Evolutionary conservation across 2,797 vertebrate species (phyloP).

Genomic region (Alauda arvensis): DNA sequence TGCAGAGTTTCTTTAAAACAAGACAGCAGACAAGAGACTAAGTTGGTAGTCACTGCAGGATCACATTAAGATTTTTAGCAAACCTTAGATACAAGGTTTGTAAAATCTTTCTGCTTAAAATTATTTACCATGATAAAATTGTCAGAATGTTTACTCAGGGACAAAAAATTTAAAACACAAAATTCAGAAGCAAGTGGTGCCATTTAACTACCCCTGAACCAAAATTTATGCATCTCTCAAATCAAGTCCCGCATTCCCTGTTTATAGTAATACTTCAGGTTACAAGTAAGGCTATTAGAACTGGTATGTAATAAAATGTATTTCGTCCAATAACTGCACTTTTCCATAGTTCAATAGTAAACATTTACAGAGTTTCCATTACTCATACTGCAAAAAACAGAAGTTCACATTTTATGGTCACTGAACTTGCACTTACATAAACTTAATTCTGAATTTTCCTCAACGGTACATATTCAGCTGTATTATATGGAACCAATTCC

Average conservation of each 20-base stretch:
- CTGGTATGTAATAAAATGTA: neutral
- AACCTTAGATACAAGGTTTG: neutral
- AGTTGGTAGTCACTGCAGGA: rapidly evolving
- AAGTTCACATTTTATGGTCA: neutral
- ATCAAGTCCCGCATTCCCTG: neutral
- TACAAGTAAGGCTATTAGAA: neutral
- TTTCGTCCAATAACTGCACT: neutral
- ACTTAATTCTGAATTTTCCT: neutral
- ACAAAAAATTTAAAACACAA: neutral
- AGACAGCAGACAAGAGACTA: neutral
- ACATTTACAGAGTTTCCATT: conserved; percentile 38
- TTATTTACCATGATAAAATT: neutral
- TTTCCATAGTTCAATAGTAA: conserved; percentile 4
- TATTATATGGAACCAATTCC: neutral
- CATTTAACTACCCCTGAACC: neutral
- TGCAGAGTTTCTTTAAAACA: neutral
- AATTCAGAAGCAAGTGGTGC: neutral
- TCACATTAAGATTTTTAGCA: neutral
- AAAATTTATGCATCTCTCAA: neutral
- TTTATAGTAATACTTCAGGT: neutral
- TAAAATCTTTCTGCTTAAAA: neutral
- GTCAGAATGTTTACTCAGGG: neutral
- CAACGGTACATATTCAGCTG: neutral
- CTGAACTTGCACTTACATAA: neutral
- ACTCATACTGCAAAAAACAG: conserved; percentile 8